Conservation (phyloP, 2,797 vertebrate species). For the Ispidina lecontei region DNA sequence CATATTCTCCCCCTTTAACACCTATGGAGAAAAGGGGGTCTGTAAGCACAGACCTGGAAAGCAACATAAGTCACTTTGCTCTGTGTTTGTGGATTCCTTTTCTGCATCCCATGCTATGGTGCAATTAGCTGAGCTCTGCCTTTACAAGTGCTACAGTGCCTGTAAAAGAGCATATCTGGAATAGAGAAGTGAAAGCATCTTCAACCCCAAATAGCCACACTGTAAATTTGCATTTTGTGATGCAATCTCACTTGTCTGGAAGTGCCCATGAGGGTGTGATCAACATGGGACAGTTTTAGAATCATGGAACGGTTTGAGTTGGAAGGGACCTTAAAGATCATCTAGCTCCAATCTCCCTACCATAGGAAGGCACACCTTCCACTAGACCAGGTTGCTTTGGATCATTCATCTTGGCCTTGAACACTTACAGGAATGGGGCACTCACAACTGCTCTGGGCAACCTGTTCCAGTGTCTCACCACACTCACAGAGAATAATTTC, state of each 20-base stretch:
- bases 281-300: neutral
- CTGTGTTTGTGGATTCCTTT: neutral
- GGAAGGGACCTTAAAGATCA: neutral
- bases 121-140: neutral
- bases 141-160: neutral
- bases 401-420: neutral
- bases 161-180: neutral
- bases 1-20: neutral
- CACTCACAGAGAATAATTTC: neutral
- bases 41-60: neutral
- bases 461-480: neutral
- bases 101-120: neutral
- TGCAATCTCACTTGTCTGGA: neutral
- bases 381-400: neutral
- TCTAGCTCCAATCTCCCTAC: neutral
- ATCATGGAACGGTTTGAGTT: neutral
- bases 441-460: neutral
- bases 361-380: neutral
- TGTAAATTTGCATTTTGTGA: neutral
- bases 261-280: neutral
- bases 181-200: neutral
- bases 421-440: neutral
- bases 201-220: neutral
- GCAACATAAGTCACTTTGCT: neutral
- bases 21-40: neutral